phyloP scores from a whole-genome alignment of 2,113 vertebrate genomes.

The Megalops atlanticus region DNA sequence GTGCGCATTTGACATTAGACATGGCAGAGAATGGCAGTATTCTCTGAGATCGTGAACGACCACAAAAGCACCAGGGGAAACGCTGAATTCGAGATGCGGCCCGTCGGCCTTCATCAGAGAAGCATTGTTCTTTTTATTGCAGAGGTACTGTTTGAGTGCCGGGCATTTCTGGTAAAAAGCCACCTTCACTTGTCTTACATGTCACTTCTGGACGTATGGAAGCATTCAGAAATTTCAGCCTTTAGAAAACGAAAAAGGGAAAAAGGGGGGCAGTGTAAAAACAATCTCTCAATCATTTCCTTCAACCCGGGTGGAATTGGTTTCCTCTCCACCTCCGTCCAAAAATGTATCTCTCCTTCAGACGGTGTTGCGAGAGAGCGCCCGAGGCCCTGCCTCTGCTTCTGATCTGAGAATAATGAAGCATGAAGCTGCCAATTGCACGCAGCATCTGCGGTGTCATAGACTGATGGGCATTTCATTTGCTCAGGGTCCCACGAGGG shows the following conservation, averaged over 20 bases:
- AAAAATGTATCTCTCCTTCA: slow-evolving; percentile 59
- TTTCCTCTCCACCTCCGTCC: slow-evolving; percentile 62
- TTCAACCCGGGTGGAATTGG: slow-evolving; percentile 52
- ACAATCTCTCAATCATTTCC: slow-evolving; percentile 20
- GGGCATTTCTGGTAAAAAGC: too few relatives aligned
- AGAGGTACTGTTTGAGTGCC: not conserved
- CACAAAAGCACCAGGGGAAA: not conserved
- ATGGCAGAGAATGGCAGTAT: not conserved
- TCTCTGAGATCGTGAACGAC: not conserved
- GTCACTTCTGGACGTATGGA: not conserved
- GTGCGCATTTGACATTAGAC: not conserved
- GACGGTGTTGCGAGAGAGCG: slow-evolving; percentile 58
- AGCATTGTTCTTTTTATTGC: not conserved
- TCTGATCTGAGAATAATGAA: slow-evolving; percentile 84
- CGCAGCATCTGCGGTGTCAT: slow-evolving; percentile 80
- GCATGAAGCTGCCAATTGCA: slow-evolving; percentile 81
- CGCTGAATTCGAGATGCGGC: not conserved
- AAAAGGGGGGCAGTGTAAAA: not conserved
- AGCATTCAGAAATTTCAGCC: slow-evolving; percentile 13
- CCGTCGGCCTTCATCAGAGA: not conserved
- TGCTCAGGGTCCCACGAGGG: slow-evolving; percentile 75
- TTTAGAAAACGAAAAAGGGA: not conserved
- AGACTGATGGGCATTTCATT: slow-evolving; percentile 88
- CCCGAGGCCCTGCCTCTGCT: slow-evolving; percentile 73
- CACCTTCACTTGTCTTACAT: not conserved